These are phyloP conservation scores for Merodon equestris DNA, from an alignment of 2,888 invertebrate genomes.

Conservation along the genomic window DNA sequence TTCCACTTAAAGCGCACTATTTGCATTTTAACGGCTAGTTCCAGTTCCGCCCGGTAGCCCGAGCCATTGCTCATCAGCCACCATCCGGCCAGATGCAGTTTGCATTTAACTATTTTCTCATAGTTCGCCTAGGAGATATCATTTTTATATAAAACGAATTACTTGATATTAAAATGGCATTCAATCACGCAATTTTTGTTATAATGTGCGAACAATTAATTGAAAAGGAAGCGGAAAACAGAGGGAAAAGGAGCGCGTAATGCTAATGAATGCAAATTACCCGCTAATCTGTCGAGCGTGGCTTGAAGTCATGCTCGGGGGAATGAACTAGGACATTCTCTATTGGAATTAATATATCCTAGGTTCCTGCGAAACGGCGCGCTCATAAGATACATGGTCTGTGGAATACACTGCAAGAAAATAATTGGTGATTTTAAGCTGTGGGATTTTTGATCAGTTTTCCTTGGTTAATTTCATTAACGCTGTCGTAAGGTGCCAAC, in stretches of 20 bases:
- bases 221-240: not conserved
- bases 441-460: too few species aligned
- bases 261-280: slow-evolving; percentile 44
- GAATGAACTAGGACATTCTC: slow-evolving; percentile 1
- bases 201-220: slow-evolving; percentile 9
- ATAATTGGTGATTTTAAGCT: too few species aligned
- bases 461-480: too few species aligned
- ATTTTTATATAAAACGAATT: slow-evolving; percentile 22
- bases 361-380: too few species aligned
- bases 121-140: slow-evolving; percentile 59
- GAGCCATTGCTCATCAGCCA: not conserved
- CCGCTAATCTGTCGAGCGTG: slow-evolving; percentile 54
- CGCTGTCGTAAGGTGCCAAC: too few species aligned
- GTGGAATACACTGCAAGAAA: too few species aligned
- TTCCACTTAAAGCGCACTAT: slow-evolving; percentile 32
- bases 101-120: slow-evolving; percentile 55
- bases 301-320: slow-evolving; percentile 47
- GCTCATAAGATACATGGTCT: too few species aligned
- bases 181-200: slow-evolving; percentile 60
- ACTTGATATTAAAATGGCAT: slow-evolving; percentile 43
- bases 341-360: too few species aligned
- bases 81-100: too few species aligned
- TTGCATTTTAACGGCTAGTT: slow-evolving; percentile 59
- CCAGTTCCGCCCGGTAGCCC: slow-evolving; percentile 1
- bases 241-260: not conserved